Base-by-base conservation (phyloP, 2,888 invertebrate species). In the Zaprionus lineosus region DNA sequence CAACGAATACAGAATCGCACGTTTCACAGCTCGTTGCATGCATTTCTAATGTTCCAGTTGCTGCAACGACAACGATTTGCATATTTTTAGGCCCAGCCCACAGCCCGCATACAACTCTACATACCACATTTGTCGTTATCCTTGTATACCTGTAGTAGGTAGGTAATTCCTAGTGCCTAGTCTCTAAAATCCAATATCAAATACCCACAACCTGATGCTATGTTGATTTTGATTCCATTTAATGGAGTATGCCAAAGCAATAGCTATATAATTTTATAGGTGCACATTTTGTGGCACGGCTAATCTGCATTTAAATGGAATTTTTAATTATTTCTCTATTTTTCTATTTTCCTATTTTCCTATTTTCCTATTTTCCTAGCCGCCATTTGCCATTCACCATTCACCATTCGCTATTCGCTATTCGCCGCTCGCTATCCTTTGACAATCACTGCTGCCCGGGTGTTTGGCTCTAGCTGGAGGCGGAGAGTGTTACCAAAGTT, bases 261-360 rank as follows among this genome's bases (percentile, higher is more conserved):
- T 40, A 33, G 15, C 46, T 29, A 82, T 82, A 79, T 79, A 71
- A 81, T 73, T 73, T 61, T 73, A 70, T 66, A 71, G 83, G 57
- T 46, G 62, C 64, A 61, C 71, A 78, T 68, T 74, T 63, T 65
- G 72, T 46, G 65, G 63, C 64, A 39, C 48, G 79, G 73, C 81
- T 82, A 82, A 82, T 82, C 81, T 82, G 81, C 81, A 82, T 82
- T 82, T 82, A 83, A 82, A 82, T 82, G 81, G 86, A 83, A 79
- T 85, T 82, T 85, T 82, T 85, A 82, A 82, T 85, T 82, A 82
- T 79, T 85, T 84, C n/a, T 2, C 24, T 24, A 4, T 24, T 24
- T 24, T 24, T n/a, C 2, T 24, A 24, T 21, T 21, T 21, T 21
- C 72, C 48, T 72, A 56, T 69, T 69, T n/a, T n/a, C n/a, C n/a